Base-by-base conservation (phyloP, 2,888 invertebrate genomes). In the Hofmannophila pseudospretella region DNA sequence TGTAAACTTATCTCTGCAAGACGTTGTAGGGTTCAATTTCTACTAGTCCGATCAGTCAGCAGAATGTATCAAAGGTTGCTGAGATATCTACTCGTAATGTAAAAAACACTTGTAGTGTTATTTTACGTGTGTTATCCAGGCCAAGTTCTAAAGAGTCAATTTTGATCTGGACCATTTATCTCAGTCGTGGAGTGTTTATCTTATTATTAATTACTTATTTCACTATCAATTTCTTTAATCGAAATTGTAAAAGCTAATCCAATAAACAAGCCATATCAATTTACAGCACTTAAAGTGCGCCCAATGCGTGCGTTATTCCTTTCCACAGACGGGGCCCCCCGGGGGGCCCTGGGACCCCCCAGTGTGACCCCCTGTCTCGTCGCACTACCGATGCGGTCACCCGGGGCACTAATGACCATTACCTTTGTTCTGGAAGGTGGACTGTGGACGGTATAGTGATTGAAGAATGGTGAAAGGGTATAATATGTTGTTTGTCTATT, bases 211-310 rank as follows among this genome's bases (percentile, higher is more conserved):
- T n/a, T n/a, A n/a, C n/a, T n/a, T n/a, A n/a, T n/a, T n/a, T n/a
- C n/a, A n/a, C n/a, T n/a, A n/a, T n/a, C n/a, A n/a, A n/a, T 16
- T 16, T 16, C 5, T 16, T 16, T 16, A 16, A 16, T 20, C 20
- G 20, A 5, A 20, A 7, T 7, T 20, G 7, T 16, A 23, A 23
- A n/a, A 7, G 23, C 23, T 23, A 23, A 23, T n/a, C 8, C 4
- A 23, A 16, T 16, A 27, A 37, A 45, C 40, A 42, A 46, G 42
- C 32, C 34, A 41, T 44, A 39, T 51, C 48, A 47, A 47, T 45
- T 49, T 47, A 47, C 42, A 42, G 45, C 49, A 54, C 51, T 51
- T 44, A 44, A 41, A 42, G 29, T 39, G 41, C 35, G 38, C 37
- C 25, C 39, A 39, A 38, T 39, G 41, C 38, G 37, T 37, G 40